These are phyloP conservation scores for Synanthedon formicaeformis DNA, from an alignment of 2,888 invertebrate genomes.

Conservation along the genomic window DNA sequence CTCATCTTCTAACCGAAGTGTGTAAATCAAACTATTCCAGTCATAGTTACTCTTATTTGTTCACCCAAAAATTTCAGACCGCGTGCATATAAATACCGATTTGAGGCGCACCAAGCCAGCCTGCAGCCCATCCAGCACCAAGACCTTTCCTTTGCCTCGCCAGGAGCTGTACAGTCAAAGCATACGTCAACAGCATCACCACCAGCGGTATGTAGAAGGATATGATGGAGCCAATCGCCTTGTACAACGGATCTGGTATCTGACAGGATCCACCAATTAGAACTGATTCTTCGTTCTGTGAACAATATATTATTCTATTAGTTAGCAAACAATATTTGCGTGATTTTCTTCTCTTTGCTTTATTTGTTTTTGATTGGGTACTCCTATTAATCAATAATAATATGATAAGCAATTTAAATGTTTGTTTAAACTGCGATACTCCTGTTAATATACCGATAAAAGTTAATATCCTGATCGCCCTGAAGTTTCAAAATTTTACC, in stretches of 20 bases:
- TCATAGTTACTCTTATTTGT: too few species aligned
- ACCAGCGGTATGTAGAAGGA: constrained; percentile 96
- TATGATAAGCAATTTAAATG: too few species aligned
- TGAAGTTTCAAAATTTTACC: too few species aligned
- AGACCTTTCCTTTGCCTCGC: constrained; percentile 84
- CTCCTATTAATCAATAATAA: too few species aligned
- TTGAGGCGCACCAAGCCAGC: constrained; percentile 77
- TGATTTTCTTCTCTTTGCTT: not conserved
- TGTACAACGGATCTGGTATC: constrained; percentile 89
- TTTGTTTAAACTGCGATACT: too few species aligned
- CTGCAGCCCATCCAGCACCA: constrained; percentile 78
- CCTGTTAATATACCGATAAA: too few species aligned
- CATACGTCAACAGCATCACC: constrained; percentile 96
- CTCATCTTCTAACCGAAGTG: too few species aligned
- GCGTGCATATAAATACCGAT: constrained; percentile 49
- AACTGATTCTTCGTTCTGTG: constrained; percentile 85
- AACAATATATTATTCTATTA: constrained; percentile 13
- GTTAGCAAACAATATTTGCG: not conserved
- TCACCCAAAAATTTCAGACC: not conserved
- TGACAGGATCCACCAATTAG: constrained; percentile 87
- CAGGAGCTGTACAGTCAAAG: constrained; percentile 88
- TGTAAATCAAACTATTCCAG: too few species aligned
- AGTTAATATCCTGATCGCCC: too few species aligned
- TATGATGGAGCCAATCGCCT: constrained; percentile 92
- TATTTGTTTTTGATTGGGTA: not conserved